These are phyloP conservation scores for Calephelis virginiensis DNA, from an alignment of 1,140 invertebrate species.

Conservation along the genomic window DNA sequence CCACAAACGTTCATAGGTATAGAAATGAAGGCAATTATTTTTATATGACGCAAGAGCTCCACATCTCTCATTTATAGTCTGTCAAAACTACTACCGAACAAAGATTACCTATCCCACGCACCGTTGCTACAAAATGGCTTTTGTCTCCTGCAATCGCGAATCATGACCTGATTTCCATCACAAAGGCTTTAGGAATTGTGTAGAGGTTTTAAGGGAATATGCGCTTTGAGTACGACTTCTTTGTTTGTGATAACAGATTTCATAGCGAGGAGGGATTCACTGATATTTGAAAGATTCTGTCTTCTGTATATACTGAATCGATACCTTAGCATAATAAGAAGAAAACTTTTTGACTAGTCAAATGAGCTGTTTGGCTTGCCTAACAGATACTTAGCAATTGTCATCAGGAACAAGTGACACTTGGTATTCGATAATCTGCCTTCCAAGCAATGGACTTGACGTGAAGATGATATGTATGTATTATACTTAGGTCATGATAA, in stretches of 20 bases:
- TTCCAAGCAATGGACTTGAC: too few species aligned
- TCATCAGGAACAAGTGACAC: too few species aligned
- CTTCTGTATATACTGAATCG: background rate
- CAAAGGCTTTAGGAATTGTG: slow-evolving; percentile 19
- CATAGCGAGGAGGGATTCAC: slow-evolving; percentile 2
- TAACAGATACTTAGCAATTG: too few species aligned
- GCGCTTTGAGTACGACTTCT: slow-evolving; percentile 11
- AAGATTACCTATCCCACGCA: slow-evolving; percentile 14
- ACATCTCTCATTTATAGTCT: slow-evolving; percentile 12
- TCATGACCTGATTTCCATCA: slow-evolving; percentile 20
- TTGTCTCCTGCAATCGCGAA: slow-evolving; percentile 15
- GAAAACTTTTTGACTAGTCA: too few species aligned
- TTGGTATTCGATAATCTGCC: too few species aligned
- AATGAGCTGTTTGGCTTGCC: too few species aligned
- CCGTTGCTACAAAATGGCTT: slow-evolving; percentile 17
- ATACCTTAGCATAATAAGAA: background rate
- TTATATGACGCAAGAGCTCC: background rate
- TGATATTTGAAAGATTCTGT: background rate
- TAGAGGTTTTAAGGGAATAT: slow-evolving; percentile 16
- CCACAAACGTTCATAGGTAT: too few species aligned
- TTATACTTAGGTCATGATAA: too few species aligned
- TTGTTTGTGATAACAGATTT: slow-evolving; percentile 5
- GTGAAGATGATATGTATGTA: too few species aligned
- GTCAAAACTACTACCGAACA: slow-evolving; percentile 13
- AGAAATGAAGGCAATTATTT: background rate